Percentiles rank a stretch among this genome's conserved stretches.
Evolutionary conservation across 2,113 vertebrate genomes (phyloP).

Genomic region (Dolichotis patagonum): DNA sequence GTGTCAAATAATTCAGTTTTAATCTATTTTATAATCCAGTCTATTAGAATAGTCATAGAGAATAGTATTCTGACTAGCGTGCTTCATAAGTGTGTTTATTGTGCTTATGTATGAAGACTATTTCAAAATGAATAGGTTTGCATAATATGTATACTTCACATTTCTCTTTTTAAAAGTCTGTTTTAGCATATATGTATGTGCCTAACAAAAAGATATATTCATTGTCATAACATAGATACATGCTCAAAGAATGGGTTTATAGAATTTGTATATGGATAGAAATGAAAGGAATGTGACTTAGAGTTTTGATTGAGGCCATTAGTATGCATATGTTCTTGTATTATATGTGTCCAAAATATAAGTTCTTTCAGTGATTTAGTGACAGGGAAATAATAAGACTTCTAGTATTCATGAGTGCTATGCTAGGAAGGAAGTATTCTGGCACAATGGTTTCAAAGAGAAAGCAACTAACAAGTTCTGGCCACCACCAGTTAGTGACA

Average conservation of each 20-base stretch:
- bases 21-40: constrained; percentile 47
- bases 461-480: not conserved
- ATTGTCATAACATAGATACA: not conserved
- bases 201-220: not conserved
- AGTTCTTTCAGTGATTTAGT: not conserved
- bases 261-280: constrained; percentile 47
- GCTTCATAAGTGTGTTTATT: constrained; percentile 51
- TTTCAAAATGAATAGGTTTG: constrained; percentile 16
- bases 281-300: not conserved
- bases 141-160: not conserved
- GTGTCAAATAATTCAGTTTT: constrained; percentile 59
- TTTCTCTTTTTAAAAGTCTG: constrained; percentile 35
- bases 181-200: not conserved
- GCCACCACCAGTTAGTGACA: not conserved
- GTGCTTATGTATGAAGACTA: constrained; percentile 40
- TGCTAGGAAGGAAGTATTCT: constrained; percentile 1
- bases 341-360: not conserved
- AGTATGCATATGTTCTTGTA: not conserved
- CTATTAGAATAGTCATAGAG: not conserved
- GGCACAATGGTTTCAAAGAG: not conserved
- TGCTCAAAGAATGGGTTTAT: not conserved
- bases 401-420: not conserved
- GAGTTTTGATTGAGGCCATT: constrained; percentile 33
- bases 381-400: not conserved
- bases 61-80: not conserved